Base-by-base conservation (phyloP, 92 coral and sea anemone species). In the Ricordea florida region DNA sequence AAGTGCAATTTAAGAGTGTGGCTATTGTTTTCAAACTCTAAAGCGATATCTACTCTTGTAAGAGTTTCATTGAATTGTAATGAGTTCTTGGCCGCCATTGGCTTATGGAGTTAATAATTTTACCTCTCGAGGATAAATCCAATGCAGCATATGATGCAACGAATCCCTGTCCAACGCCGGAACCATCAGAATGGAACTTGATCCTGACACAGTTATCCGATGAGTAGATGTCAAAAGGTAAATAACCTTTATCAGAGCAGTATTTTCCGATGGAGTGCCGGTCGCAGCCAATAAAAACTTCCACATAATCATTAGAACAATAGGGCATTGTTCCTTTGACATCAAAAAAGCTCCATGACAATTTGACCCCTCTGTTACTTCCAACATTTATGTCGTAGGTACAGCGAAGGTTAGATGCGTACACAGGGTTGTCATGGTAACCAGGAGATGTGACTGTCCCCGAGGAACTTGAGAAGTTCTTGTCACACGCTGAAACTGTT, bases 311-410 rank as follows among this genome's bases (percentile, higher is more conserved):
- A 13, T 61, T 57, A 0, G 53, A 35, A 44, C 92, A 90, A 4
- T 25, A 9, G 6, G 92, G 89, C 91, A 90, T 90, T 38, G 69
- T 26, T 28, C 96, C 89, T 29, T 86, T 81, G 32, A 86, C 60
- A 30, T 86, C 92, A 81, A 86, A 86, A 4, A 10, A 65, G 1
- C 0, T n/a, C 92, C 91, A 85, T 10, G 31, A 31, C 28, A 90
- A 78, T 43, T 74, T 86, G 24, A 90, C 42, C 23, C 57, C 74
- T 1, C 2, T 6, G 21, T 87, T 74, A 16, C 5, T 0, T 20
- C 33, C 59, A 5, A 75, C 85, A 4, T 0, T 26, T 32, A 90
- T 86, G 52, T 81, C 73, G 37, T 86, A 90, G 2, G 31, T 38
- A n/a, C 96, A 90, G 55, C 61, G 31, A 48, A 33, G 48, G 64